Evolutionary conservation across 2,888 invertebrate species (phyloP).

Genomic region (Mimas tiliae): DNA sequence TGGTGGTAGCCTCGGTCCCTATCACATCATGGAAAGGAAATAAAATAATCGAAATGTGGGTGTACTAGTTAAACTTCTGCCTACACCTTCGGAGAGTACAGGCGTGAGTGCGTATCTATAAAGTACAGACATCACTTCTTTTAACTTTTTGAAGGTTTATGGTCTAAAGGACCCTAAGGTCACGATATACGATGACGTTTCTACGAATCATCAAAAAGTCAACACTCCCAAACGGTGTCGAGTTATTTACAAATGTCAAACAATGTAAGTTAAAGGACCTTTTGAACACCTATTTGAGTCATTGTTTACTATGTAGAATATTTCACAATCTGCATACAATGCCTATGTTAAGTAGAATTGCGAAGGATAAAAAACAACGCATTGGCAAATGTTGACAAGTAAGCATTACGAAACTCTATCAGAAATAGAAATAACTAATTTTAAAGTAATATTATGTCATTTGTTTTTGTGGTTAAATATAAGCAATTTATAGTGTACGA

Average conservation of each 20-base stretch:
- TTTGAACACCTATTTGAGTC: conserved; percentile 7
- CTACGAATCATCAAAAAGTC: neutral
- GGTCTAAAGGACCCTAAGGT: neutral
- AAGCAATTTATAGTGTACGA: no score
- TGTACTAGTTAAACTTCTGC: no score
- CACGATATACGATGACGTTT: neutral
- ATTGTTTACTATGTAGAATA: conserved; percentile 3
- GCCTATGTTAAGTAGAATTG: neutral
- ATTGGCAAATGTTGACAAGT: neutral
- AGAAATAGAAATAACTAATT: no score
- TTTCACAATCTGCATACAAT: conserved; percentile 24
- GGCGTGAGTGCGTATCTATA: no score
- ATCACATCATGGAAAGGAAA: no score
- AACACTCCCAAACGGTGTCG: conserved; percentile 13
- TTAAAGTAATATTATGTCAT: no score
- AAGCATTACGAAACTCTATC: neutral
- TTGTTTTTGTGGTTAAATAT: no score
- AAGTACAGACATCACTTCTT: neutral
- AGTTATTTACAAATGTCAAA: conserved; percentile 20
- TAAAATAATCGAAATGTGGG: no score
- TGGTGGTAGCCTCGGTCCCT: no score
- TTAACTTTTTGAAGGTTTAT: neutral
- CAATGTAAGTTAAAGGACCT: conserved; percentile 6
- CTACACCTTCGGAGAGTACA: no score
- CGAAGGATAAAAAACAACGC: neutral